Evolutionary conservation across 2,888 invertebrate species (phyloP).

Genomic region (Zhuqinia jingwanae): DNA sequence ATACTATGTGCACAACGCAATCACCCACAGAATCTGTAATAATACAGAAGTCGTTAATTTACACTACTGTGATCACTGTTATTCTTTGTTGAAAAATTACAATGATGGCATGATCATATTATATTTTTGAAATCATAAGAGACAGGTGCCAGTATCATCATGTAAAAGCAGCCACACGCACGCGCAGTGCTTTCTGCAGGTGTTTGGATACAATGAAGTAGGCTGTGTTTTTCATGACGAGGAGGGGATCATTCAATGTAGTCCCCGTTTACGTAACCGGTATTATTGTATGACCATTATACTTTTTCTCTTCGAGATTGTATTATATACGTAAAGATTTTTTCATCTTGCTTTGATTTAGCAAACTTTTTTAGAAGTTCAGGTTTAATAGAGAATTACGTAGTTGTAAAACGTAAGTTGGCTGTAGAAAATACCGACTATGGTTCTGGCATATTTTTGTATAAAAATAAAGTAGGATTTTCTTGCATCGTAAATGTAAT

Average conservation of each 20-base stretch:
- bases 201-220: not conserved
- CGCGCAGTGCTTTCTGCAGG: conserved; percentile 15
- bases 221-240: not conserved
- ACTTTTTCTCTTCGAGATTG: not conserved
- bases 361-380: conserved; percentile 41
- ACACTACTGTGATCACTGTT: no score
- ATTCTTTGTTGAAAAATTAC: not conserved
- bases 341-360: conserved; percentile 11
- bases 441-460: not conserved
- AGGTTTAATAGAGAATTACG: conserved; percentile 58
- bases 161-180: not conserved
- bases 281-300: not conserved
- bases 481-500: not conserved
- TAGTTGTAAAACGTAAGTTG: conserved; percentile 12
- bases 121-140: not conserved
- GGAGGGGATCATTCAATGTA: not conserved
- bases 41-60: no score
- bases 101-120: no score
- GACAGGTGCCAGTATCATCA: not conserved
- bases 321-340: conserved; percentile 23
- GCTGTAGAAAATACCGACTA: not conserved
- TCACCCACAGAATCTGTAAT: not conserved
- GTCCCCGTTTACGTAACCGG: conserved; percentile 39
- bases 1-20: no score
- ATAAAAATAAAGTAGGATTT: conserved; percentile 18